A percentile compares a stretch with the other conserved stretches of the same genome.
phyloP scores from a whole-genome alignment of 1,140 invertebrate species.

The Macrosteles quadrilineatus region DNA sequence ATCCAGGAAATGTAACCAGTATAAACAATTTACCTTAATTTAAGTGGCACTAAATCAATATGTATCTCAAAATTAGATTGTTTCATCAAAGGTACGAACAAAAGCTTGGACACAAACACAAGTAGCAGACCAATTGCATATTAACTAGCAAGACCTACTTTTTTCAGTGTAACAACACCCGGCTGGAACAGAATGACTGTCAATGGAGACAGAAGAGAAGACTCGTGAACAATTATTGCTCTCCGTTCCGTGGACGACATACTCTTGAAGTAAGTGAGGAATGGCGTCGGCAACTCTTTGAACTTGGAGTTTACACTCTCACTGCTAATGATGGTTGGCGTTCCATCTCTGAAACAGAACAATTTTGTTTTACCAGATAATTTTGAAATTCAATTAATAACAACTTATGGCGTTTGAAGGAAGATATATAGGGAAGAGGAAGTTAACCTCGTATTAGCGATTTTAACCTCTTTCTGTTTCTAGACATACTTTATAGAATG shows the following conservation, averaged over 20 bases:
- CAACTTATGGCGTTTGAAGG: too few species aligned
- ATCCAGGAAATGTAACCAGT: neutral
- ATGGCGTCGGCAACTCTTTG: constrained; percentile 47
- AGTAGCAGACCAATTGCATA: neutral
- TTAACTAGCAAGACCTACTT: constrained; percentile 14
- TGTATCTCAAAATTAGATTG: neutral
- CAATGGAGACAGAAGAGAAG: constrained; percentile 56
- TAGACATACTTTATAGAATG: too few species aligned
- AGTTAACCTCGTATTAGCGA: too few species aligned
- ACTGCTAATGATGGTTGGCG: constrained; percentile 52
- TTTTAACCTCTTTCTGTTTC: too few species aligned
- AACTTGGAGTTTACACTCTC: constrained; percentile 60
- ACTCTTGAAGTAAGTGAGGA: constrained; percentile 53
- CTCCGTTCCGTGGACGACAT: constrained; percentile 51
- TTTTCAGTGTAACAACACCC: constrained; percentile 27
- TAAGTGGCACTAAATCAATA: neutral
- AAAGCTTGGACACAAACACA: neutral
- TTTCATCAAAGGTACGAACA: neutral
- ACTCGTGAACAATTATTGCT: constrained; percentile 53
- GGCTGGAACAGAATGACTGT: constrained; percentile 54
- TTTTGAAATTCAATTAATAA: too few species aligned
- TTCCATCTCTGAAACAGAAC: constrained; percentile 52
- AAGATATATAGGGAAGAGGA: too few species aligned
- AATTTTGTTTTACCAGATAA: too few species aligned
- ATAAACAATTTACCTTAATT: neutral